Conservation (phyloP, 64 coral and sea anemone genomes). For the Montipora efflorescens region DNA sequence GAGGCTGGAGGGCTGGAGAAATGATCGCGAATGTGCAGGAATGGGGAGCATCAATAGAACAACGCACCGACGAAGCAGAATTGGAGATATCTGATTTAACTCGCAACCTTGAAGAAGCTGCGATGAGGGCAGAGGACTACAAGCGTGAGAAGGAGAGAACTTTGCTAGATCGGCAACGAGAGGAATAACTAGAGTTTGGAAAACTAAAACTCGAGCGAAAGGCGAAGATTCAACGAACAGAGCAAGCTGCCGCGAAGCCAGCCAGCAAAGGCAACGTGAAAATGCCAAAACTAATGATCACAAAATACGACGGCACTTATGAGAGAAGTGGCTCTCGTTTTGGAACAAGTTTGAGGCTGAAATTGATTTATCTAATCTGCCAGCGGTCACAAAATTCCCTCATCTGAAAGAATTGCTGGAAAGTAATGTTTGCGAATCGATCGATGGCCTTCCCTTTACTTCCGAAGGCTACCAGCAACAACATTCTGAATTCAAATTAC, state of each 20-base stretch:
- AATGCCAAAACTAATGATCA: conserved; percentile 40
- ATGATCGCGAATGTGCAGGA: conserved; percentile 5
- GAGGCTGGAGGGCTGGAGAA: conserved; percentile 17
- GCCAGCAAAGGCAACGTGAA: not conserved
- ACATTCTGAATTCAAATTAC: conserved; percentile 53
- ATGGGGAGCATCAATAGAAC: conserved; percentile 36
- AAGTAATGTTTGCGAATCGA: conserved; percentile 62
- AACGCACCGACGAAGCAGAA: conserved; percentile 8
- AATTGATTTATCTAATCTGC: conserved; percentile 51
- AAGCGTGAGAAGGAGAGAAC: not conserved
- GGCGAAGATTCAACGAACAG: conserved; percentile 8
- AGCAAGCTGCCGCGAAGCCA: not conserved
- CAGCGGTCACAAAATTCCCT: conserved; percentile 37
- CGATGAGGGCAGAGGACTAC: not conserved
- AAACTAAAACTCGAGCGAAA: conserved; percentile 18
- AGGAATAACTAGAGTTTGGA: not conserved
- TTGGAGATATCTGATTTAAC: conserved; percentile 22
- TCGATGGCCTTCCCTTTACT: conserved; percentile 51
- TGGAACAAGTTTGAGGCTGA: conserved; percentile 58
- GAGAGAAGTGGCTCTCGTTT: conserved; percentile 70
- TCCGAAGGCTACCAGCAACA: conserved; percentile 39
- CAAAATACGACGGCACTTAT: conserved; percentile 60
- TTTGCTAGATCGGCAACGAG: conserved; percentile 7
- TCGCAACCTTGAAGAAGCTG: conserved; percentile 2
- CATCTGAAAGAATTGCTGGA: conserved; percentile 71